Conservation (phyloP, 1,140 invertebrate genomes). For the Hetaerina americana region DNA sequence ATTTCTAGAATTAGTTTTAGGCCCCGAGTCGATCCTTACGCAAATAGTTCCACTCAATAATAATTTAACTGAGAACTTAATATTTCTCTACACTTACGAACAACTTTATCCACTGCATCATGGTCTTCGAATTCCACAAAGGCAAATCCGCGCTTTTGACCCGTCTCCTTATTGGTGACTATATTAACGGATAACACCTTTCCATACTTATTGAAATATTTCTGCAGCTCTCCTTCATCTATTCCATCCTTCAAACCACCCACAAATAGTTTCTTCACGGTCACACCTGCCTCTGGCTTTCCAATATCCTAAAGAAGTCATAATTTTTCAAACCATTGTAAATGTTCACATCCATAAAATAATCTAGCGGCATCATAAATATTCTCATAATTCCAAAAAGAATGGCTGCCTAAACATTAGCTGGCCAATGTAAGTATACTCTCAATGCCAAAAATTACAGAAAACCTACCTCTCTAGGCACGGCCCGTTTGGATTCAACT, state of each 20-base stretch:
- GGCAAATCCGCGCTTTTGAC: slow-evolving; percentile 84
- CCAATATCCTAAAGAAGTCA: slow-evolving; percentile 53
- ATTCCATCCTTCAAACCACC: slow-evolving; percentile 83
- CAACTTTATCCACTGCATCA: slow-evolving; percentile 90
- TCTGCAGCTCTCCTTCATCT: slow-evolving; percentile 71
- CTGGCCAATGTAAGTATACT: neutral
- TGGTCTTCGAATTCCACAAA: slow-evolving; percentile 95
- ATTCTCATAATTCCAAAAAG: neutral
- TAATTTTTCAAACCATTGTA: neutral
- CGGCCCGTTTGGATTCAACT: slow-evolving; percentile 93
- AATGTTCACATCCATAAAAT: neutral
- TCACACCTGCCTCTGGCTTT: slow-evolving; percentile 78
- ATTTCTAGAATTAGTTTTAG: no score
- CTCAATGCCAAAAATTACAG: neutral
- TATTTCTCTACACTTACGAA: slow-evolving; percentile 41
- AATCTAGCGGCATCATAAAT: neutral
- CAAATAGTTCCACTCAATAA: neutral
- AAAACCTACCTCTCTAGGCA: slow-evolving; percentile 57
- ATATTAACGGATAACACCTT: slow-evolving; percentile 73
- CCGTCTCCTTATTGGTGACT: slow-evolving; percentile 79
- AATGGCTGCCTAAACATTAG: neutral
- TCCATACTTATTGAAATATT: slow-evolving; percentile 77
- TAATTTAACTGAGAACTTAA: neutral
- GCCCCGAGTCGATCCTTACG: no score
- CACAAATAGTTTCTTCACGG: slow-evolving; percentile 91